Evolutionary conservation across 1,140 invertebrate genomes (phyloP).

Genomic region (Andrena cerasifolii): DNA sequence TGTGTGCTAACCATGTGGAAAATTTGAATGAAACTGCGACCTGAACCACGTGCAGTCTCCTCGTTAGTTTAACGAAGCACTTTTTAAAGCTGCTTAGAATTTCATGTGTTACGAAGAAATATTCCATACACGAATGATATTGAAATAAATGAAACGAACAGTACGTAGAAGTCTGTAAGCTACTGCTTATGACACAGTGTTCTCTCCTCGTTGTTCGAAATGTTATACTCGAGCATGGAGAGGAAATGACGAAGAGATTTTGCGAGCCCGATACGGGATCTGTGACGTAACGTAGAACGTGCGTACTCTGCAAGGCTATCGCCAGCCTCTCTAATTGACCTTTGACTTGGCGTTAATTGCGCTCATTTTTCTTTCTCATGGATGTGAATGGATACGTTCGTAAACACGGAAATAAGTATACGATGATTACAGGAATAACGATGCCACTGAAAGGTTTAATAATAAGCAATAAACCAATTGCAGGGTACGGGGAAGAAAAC

Average conservation of each 20-base stretch:
- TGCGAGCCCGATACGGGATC: constrained; percentile 8
- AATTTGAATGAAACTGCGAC: no score
- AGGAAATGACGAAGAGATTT: constrained; percentile 44
- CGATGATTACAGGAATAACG: neutral
- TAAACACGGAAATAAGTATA: neutral
- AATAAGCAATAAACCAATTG: no score
- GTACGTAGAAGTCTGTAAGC: neutral
- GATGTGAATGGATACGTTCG: neutral
- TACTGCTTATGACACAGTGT: no score
- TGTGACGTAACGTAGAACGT: constrained; percentile 28
- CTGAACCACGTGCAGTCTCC: no score
- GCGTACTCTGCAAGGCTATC: constrained; percentile 44
- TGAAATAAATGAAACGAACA: no score
- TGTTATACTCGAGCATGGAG: neutral
- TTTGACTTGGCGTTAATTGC: constrained; percentile 53
- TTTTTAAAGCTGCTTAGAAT: no score
- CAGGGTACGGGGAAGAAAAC: no score
- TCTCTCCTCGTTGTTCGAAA: neutral
- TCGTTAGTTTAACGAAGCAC: no score
- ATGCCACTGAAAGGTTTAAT: no score
- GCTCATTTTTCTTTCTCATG: constrained; percentile 29
- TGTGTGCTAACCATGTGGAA: no score
- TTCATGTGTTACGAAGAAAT: no score
- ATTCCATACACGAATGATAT: no score
- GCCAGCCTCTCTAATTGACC: constrained; percentile 47